These are phyloP conservation scores for Galleria mellonella DNA, from an alignment of 1,140 invertebrate genomes.

Conservation along the genomic window DNA sequence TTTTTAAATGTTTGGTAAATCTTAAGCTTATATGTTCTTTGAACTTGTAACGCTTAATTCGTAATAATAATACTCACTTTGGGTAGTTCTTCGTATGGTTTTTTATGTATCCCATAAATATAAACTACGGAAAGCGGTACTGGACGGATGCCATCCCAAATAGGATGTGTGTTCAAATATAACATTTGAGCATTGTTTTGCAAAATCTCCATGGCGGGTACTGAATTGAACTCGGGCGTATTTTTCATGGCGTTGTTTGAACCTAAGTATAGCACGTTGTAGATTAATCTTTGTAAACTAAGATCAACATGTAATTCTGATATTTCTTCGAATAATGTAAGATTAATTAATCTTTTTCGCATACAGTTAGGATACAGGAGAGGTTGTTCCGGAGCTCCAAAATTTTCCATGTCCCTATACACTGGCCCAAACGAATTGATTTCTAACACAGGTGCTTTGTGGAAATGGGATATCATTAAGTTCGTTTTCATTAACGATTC, in stretches of 20 bases:
- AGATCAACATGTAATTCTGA: conserved; percentile 7
- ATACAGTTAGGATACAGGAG: conserved; percentile 24
- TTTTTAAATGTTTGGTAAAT: no score
- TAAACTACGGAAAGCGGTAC: conserved; percentile 74
- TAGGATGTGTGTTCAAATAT: conserved; percentile 73
- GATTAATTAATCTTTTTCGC: conserved; percentile 2
- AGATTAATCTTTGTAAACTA: not conserved
- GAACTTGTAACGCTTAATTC: no score
- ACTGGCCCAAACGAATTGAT: conserved; percentile 30
- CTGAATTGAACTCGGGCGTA: conserved; percentile 49
- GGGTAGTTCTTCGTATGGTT: conserved; percentile 35
- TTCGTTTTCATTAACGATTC: no score
- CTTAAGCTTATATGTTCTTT: no score
- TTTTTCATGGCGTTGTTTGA: conserved; percentile 1
- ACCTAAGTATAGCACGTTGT: not conserved
- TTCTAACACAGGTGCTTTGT: conserved; percentile 31
- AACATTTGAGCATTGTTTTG: conserved; percentile 56
- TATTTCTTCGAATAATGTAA: conserved; percentile 21
- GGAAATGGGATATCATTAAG: conserved; percentile 16
- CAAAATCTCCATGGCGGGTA: conserved; percentile 46
- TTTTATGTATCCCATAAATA: conserved; percentile 61
- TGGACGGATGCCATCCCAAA: conserved; percentile 64
- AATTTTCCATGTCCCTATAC: conserved; percentile 7
- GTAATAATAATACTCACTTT: conserved; percentile 38
- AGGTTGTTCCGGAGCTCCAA: conserved; percentile 23